Base-by-base conservation (phyloP, 53 echinoderm and acorn worm genomes). In the Temnopleurus reevesii region DNA sequence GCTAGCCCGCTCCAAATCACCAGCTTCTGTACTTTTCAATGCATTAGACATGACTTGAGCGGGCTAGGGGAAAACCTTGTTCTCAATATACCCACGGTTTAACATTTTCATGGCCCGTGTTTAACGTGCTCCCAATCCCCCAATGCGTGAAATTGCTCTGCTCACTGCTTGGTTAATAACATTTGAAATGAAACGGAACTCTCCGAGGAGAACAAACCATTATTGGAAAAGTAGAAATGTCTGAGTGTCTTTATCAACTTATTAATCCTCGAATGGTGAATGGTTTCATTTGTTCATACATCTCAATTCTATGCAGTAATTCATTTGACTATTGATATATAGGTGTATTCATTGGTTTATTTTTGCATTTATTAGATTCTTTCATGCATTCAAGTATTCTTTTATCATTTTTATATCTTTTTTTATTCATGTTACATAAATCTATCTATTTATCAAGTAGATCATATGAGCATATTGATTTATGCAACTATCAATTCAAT, bases 111-210 rank as follows among this genome's bases (percentile, higher is more conserved):
- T 38, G 5, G 18, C 65, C 33, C 9, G 6, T 7, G 8, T n/a
- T 23, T 64, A 64, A 58, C 58, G 58, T n/a, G 38, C 71, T 38
- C 71, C 41, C 41, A 23, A 38, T n/a, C 36, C 41, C 71, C 35
- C 71, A 71, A 8, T 38, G 38, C 71, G 23, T 71, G 71, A 71
- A 71, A 71, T 71, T 71, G 41, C 71, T 71, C 21, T 71, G 41
- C 41, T 36, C 71, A 71, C 71, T 71, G 19, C n/a, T 17, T 71
- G 71, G 19, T 18, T 71, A 38, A 71, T 71, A 18, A 41, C 63
- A 29, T 63, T 33, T 17, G 63, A 63, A 63, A 63, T 63, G 12
- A 63, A 63, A 63, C 0, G 12, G 18, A 8, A 63, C 33, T 63
- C 63, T 63, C 30, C 15, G 33, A 4, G 63, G 63, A 24, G 15